Evolutionary conservation across 2,797 vertebrate species (phyloP).

Genomic region (Microchirus variegatus): DNA sequence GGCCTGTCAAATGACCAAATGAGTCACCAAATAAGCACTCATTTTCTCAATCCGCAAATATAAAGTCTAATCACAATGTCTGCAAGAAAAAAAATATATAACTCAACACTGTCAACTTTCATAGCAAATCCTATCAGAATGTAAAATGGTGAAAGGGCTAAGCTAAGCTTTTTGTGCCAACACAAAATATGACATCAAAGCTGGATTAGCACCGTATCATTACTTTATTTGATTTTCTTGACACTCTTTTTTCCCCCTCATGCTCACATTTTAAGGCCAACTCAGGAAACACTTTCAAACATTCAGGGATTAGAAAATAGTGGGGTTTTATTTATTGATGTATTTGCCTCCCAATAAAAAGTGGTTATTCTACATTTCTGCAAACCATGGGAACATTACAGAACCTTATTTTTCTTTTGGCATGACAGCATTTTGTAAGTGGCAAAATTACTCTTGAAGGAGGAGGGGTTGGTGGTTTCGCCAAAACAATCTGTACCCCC

Average conservation of each 20-base stretch:
- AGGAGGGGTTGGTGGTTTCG: no score
- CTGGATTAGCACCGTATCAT: constrained; percentile 56
- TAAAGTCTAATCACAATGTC: constrained; percentile 56
- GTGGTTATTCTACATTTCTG: no score
- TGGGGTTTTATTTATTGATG: no score
- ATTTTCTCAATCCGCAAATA: constrained; percentile 46
- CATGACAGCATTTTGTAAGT: no score
- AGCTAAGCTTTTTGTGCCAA: constrained; percentile 49
- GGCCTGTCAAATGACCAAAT: constrained; percentile 69
- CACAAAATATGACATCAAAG: constrained; percentile 58
- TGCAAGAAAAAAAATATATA: constrained; percentile 21
- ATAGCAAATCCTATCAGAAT: constrained; percentile 56
- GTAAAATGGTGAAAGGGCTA: constrained; percentile 42
- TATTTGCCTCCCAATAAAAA: no score
- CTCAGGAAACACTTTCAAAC: constrained; percentile 29
- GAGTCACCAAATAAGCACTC: constrained; percentile 61
- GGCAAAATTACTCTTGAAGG: no score
- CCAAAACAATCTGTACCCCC: no score
- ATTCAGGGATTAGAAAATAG: constrained; percentile 9
- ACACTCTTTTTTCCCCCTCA: constrained; percentile 31
- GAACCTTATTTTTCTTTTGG: no score
- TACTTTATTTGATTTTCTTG: constrained; percentile 48
- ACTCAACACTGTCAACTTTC: constrained; percentile 36
- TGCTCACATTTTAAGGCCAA: constrained; percentile 38
- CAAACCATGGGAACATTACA: no score